Evolutionary conservation across 1,140 invertebrate genomes (phyloP).

Genomic region (Hermetia illucens): DNA sequence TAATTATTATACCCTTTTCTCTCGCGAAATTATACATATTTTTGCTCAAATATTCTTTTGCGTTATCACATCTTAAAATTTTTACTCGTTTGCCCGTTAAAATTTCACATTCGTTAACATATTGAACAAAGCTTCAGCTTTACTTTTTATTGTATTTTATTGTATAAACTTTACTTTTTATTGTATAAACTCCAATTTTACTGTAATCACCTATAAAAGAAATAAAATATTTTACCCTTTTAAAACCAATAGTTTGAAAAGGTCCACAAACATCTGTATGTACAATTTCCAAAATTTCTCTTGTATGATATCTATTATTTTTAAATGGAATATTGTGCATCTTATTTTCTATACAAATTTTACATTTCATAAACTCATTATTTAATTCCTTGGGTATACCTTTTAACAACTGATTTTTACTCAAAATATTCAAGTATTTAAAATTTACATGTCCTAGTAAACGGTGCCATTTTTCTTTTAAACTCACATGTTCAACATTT

Average conservation of each 20-base stretch:
- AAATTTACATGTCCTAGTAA: conserved; percentile 14
- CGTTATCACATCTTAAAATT: conserved; percentile 13
- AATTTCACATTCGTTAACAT: conserved; percentile 2
- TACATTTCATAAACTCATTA: conserved; percentile 13
- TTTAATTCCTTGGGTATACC: conserved; percentile 10
- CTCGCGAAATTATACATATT: conserved; percentile 7
- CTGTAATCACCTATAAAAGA: conserved; percentile 22
- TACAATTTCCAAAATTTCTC: conserved; percentile 12
- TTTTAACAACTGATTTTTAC: too few relatives aligned
- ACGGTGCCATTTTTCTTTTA: conserved; percentile 17
- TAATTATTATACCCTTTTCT: conserved; percentile 8
- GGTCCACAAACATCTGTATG: conserved; percentile 19
- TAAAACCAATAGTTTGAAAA: conserved; percentile 12
- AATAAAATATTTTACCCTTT: conserved; percentile 22
- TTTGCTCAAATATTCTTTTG: conserved; percentile 11
- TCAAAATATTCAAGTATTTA: conserved; percentile 9
- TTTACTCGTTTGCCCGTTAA: conserved; percentile 8
- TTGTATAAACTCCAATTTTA: too few relatives aligned
- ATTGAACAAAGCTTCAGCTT: conserved; percentile 7
- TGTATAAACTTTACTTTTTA: conserved; percentile 14
- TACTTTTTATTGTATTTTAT: conserved; percentile 16
- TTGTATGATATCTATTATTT: conserved; percentile 22
- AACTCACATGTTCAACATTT: too few relatives aligned
- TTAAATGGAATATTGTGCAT: conserved; percentile 28
- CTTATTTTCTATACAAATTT: conserved; percentile 11